Percentiles rank a stretch among this genome's conserved stretches.
Evolutionary conservation across 2,797 vertebrate species (phyloP).

Genomic region (Gambusia yucatana): DNA sequence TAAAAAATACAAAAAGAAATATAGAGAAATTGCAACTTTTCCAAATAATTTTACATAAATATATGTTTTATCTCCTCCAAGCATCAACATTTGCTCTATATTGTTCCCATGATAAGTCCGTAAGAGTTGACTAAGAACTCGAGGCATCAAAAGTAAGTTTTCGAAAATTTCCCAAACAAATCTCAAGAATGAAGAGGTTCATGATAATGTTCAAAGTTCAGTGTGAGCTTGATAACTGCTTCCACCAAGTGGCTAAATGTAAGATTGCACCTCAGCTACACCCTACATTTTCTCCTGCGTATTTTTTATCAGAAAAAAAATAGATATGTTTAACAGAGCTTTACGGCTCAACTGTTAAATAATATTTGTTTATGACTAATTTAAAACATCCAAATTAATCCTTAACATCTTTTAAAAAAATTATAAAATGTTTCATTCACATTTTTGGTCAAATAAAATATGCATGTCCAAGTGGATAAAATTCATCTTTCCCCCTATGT

Average conservation of each 20-base stretch:
- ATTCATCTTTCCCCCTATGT: background rate
- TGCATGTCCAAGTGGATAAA: background rate
- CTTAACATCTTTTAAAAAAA: too few relatives aligned
- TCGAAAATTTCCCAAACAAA: background rate
- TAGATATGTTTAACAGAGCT: too few relatives aligned
- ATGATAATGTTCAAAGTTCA: background rate
- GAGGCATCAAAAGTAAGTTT: background rate
- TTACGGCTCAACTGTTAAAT: too few relatives aligned
- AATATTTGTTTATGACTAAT: too few relatives aligned
- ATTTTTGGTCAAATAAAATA: background rate
- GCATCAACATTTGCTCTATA: background rate
- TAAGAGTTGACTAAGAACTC: background rate
- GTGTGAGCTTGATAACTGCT: conserved; percentile 19
- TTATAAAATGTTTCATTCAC: background rate
- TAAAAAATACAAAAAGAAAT: background rate
- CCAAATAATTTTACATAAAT: background rate
- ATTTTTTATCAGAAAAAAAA: background rate
- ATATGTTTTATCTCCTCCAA: background rate
- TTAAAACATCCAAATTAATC: too few relatives aligned
- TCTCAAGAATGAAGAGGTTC: background rate
- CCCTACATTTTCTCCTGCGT: background rate
- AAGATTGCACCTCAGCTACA: background rate
- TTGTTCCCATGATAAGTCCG: background rate
- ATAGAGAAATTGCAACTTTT: background rate
- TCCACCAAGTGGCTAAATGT: conserved; percentile 61